These are phyloP conservation scores for Ferrisia virgata DNA, from an alignment of 2,888 invertebrate species.

Conservation along the genomic window DNA sequence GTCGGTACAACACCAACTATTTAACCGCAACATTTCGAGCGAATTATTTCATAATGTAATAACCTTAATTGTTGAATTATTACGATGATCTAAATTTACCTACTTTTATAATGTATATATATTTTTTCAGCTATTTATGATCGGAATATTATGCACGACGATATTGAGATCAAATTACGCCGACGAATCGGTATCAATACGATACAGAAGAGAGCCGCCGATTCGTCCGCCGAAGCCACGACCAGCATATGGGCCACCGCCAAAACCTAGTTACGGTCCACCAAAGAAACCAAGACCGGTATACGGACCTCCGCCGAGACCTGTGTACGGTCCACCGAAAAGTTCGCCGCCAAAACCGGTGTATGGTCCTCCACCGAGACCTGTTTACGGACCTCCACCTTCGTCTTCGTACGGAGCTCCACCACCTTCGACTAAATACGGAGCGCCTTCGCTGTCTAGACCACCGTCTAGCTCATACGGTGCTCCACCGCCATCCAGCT, in stretches of 20 bases:
- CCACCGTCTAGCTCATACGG: conserved; percentile 48
- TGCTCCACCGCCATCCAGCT: conserved; percentile 49
- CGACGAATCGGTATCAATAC: conserved; percentile 49
- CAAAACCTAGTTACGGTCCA: conserved; percentile 47
- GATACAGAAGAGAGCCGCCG: conserved; percentile 53
- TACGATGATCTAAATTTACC: not conserved
- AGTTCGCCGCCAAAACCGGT: conserved; percentile 50
- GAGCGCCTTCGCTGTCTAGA: conserved; percentile 40
- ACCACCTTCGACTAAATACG: conserved; percentile 40
- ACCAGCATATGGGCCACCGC: conserved; percentile 51
- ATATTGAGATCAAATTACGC: not conserved
- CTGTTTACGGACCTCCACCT: conserved; percentile 50
- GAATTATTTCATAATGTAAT: not conserved
- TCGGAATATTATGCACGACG: not conserved
- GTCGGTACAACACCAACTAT: not conserved
- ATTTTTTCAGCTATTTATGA: conserved; percentile 44
- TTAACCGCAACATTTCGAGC: not conserved
- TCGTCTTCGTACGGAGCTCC: not conserved
- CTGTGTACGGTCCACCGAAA: conserved; percentile 51
- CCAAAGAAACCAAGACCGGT: conserved; percentile 49
- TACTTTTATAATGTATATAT: not conserved
- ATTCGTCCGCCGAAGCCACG: conserved; percentile 48
- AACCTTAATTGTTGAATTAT: not conserved
- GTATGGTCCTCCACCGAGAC: conserved; percentile 51
- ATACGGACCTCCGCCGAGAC: conserved; percentile 51